These are phyloP conservation scores for Tinea semifulvella DNA, from an alignment of 2,888 invertebrate genomes.

Conservation along the genomic window DNA sequence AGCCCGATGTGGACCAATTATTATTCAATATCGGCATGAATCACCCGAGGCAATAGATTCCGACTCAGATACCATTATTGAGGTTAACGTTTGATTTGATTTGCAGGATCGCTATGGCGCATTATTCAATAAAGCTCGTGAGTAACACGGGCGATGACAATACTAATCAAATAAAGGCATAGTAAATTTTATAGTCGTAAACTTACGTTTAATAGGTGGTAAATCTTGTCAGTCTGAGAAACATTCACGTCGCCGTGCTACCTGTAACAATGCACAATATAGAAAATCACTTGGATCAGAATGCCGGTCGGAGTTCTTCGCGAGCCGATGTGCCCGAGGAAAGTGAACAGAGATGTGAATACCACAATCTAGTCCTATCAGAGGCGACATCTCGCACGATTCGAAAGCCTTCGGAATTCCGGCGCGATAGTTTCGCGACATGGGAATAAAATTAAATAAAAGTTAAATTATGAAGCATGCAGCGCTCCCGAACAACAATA, in stretches of 20 bases:
- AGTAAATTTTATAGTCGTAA: not conserved
- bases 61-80: conserved; percentile 33
- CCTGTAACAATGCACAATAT: conserved; percentile 35
- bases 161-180: not conserved
- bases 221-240: conserved; percentile 39
- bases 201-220: conserved; percentile 55
- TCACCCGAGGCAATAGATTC: conserved; percentile 25
- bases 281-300: conserved; percentile 10
- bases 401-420: conserved; percentile 27
- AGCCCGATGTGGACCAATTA: conserved; percentile 55
- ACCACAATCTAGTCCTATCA: conserved; percentile 45
- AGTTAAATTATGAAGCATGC: conserved; percentile 44
- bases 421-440: conserved; percentile 27
- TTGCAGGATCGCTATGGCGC: conserved; percentile 24
- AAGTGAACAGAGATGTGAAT: conserved; percentile 37
- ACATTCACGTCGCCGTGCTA: conserved; percentile 52
- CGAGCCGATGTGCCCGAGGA: conserved; percentile 9
- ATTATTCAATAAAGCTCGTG: conserved; percentile 13
- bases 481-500: conserved; percentile 24
- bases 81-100: conserved; percentile 44
- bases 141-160: not conserved
- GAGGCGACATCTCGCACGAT: conserved; percentile 47
- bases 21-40: conserved; percentile 53
- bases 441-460: conserved; percentile 49
- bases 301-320: conserved; percentile 6